A percentile compares a stretch with the other conserved stretches of the same genome.
These are phyloP conservation scores for Sarcophilus harrisii DNA, from an alignment of 2,797 vertebrate species.

Conservation along the genomic window DNA sequence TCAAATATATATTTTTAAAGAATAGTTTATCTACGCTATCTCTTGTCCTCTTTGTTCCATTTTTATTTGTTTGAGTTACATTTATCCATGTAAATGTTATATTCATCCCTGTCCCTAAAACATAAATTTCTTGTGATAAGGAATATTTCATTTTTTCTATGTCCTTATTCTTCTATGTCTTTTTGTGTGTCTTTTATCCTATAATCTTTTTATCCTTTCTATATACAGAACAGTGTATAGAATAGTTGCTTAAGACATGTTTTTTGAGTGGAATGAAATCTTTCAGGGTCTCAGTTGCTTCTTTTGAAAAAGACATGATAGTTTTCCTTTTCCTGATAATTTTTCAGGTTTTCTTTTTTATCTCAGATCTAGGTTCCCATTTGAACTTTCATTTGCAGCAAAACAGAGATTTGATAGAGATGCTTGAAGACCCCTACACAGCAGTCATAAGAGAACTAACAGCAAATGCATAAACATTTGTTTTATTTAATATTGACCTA, in stretches of 20 bases:
- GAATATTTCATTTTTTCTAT: background rate
- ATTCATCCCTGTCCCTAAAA: background rate
- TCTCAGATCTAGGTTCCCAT: background rate
- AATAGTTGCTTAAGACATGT: background rate
- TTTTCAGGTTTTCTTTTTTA: background rate
- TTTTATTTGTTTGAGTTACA: background rate
- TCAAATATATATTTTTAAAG: background rate
- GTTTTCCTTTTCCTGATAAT: background rate
- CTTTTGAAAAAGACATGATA: background rate
- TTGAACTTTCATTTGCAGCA: background rate
- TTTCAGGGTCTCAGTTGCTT: background rate
- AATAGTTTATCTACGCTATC: background rate
- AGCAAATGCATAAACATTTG: background rate
- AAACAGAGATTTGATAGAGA: background rate
- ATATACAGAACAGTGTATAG: background rate
- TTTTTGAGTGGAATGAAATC: background rate
- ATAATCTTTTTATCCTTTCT: background rate
- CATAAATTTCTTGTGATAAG: background rate
- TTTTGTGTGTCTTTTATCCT: background rate
- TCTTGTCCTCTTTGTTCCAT: background rate
- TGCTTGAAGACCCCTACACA: background rate
- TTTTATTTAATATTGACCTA: background rate
- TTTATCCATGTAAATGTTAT: background rate
- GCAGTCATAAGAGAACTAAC: background rate
- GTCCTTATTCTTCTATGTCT: background rate